Evolutionary conservation across 1,140 invertebrate genomes (phyloP).

Genomic region (Aphelinus certus): DNA sequence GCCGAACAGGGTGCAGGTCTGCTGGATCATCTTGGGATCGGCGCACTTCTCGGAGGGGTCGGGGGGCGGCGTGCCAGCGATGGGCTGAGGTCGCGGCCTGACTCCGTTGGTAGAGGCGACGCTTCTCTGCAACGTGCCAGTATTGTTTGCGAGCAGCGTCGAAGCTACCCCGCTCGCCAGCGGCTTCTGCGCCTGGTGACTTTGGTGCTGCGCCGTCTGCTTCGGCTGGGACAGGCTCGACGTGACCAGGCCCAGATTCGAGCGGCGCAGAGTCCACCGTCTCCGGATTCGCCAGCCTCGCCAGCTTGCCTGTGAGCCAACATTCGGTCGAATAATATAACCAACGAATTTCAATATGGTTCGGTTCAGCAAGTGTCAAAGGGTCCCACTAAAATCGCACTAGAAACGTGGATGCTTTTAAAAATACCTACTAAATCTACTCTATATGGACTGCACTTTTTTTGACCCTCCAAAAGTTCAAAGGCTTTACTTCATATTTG

Average conservation of each 20-base stretch:
- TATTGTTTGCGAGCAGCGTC: neutral
- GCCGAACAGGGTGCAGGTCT: conserved; percentile 89
- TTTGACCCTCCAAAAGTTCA: no score
- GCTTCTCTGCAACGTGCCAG: conserved; percentile 53
- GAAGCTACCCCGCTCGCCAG: neutral
- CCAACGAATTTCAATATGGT: no score
- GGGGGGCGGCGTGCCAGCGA: conserved; percentile 83
- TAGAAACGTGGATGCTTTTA: no score
- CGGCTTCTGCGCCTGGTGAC: neutral
- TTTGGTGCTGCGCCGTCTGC: conserved; percentile 32
- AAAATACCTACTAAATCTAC: no score
- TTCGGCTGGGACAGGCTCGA: conserved; percentile 30
- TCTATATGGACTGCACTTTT: no score
- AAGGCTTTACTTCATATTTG: no score
- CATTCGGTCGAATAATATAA: no score
- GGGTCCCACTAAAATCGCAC: no score
- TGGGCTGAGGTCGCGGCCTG: conserved; percentile 85
- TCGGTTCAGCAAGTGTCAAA: no score
- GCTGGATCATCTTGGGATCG: conserved; percentile 87
- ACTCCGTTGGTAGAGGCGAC: conserved; percentile 57
- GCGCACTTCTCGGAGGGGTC: conserved; percentile 79
- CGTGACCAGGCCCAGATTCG: conserved; percentile 51
- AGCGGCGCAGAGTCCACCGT: conserved; percentile 74
- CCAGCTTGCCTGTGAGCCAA: conserved; percentile 74
- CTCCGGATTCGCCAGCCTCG: conserved; percentile 79